These are phyloP conservation scores for Cantharis flavilabris DNA, from an alignment of 2,888 invertebrate species.

Conservation along the genomic window DNA sequence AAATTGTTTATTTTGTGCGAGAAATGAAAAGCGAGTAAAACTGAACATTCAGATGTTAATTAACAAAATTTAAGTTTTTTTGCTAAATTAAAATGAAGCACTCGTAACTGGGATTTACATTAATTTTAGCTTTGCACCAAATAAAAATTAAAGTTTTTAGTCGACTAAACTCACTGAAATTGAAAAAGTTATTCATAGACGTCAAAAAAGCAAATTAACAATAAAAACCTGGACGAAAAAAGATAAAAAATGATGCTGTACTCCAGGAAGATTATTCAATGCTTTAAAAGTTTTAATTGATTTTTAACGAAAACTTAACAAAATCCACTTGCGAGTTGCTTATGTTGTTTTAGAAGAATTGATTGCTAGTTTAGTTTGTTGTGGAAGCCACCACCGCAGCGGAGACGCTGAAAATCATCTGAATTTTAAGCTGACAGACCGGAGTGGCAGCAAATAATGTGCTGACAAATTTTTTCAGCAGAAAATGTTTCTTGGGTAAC, in stretches of 20 bases:
- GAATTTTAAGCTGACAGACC: too few relatives aligned
- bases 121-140: not conserved
- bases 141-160: not conserved
- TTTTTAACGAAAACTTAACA: conserved; percentile 42
- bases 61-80: not conserved
- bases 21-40: not conserved
- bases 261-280: conserved; percentile 41
- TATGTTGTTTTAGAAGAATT: not conserved
- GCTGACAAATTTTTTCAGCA: too few relatives aligned
- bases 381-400: too few relatives aligned
- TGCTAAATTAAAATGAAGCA: not conserved
- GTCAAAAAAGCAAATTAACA: not conserved
- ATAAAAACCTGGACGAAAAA: not conserved
- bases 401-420: too few relatives aligned
- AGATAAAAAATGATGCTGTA: conserved; percentile 34
- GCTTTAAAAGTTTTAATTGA: conserved; percentile 44
- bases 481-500: too few relatives aligned
- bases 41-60: not conserved
- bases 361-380: not conserved
- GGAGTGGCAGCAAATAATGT: too few relatives aligned
- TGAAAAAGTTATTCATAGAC: not conserved
- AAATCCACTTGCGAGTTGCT: conserved; percentile 36
- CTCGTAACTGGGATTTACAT: not conserved
- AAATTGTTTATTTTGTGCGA: not conserved
- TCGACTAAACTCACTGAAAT: not conserved